Percentiles rank a stretch among this genome's conserved stretches.
These are phyloP conservation scores for Zelleria hepariella DNA, from an alignment of 2,888 invertebrate genomes.

Conservation along the genomic window DNA sequence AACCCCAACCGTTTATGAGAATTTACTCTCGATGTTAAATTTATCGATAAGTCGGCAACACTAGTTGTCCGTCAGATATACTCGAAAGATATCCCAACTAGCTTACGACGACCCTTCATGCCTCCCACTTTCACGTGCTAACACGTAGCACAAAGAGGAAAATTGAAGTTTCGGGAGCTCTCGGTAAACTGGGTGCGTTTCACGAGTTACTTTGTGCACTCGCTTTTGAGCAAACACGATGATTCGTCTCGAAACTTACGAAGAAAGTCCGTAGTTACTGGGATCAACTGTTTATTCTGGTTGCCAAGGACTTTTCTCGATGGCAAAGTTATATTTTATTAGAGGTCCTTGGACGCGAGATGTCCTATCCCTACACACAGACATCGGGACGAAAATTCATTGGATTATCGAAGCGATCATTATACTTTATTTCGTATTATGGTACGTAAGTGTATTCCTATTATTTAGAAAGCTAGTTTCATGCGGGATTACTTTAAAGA, in stretches of 20 bases:
- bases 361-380: background rate
- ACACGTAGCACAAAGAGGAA: slow-evolving; percentile 18
- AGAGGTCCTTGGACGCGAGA: background rate
- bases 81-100: slow-evolving; percentile 48
- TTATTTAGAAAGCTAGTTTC: too few species aligned
- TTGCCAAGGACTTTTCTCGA: background rate
- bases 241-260: slow-evolving; percentile 57
- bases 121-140: slow-evolving; percentile 13
- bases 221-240: slow-evolving; percentile 43
- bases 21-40: too few species aligned
- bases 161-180: slow-evolving; percentile 29
- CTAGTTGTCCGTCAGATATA: slow-evolving; percentile 55
- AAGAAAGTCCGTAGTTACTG: slow-evolving; percentile 22
- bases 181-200: slow-evolving; percentile 27
- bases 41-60: too few species aligned
- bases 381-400: too few species aligned
- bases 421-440: too few species aligned
- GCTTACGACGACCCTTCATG: slow-evolving; percentile 28
- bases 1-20: too few species aligned
- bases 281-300: slow-evolving; percentile 2
- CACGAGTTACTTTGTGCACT: slow-evolving; percentile 46
- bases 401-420: too few species aligned
- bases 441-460: too few species aligned
- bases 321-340: slow-evolving; percentile 1
- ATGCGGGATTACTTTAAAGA: too few species aligned